phyloP scores from a whole-genome alignment of 1,140 invertebrate species.

The Bemisia tabaci region DNA sequence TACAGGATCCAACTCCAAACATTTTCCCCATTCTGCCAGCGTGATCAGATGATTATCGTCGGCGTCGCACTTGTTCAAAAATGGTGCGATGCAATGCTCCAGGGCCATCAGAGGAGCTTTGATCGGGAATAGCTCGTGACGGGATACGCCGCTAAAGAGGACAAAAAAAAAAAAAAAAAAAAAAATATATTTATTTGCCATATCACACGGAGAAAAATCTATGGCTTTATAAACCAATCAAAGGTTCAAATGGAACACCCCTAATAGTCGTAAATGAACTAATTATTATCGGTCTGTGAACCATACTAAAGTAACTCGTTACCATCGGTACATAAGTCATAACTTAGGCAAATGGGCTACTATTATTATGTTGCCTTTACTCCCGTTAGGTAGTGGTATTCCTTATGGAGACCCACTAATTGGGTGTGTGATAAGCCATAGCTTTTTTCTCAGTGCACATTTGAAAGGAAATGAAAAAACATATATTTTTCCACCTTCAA shows the following conservation, averaged over 20 bases:
- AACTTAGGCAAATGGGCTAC: no score
- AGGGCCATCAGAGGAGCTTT: constrained; percentile 78
- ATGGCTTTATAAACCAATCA: no score
- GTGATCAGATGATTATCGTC: constrained; percentile 81
- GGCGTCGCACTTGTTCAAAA: constrained; percentile 74
- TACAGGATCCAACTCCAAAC: constrained; percentile 69
- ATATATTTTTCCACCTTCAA: no score
- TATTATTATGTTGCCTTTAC: no score
- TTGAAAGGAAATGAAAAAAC: no score
- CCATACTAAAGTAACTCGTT: neutral
- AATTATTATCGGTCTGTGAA: neutral
- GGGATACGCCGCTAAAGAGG: constrained; percentile 57
- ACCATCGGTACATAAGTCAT: neutral
- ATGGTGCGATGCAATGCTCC: constrained; percentile 91
- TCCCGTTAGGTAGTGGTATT: no score
- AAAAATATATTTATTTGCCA: no score
- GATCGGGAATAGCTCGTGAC: constrained; percentile 89
- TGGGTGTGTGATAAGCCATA: no score
- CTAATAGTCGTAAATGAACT: neutral
- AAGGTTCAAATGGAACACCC: no score
- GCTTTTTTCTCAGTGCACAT: no score
- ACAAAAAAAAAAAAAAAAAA: no score
- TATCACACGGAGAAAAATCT: constrained; percentile 9
- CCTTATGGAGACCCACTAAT: no score
- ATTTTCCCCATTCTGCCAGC: constrained; percentile 81